Percentiles rank a stretch among this genome's conserved stretches.
These are phyloP conservation scores for Myotis davidii DNA, from an alignment of 2,113 vertebrate species.

Conservation along the genomic window DNA sequence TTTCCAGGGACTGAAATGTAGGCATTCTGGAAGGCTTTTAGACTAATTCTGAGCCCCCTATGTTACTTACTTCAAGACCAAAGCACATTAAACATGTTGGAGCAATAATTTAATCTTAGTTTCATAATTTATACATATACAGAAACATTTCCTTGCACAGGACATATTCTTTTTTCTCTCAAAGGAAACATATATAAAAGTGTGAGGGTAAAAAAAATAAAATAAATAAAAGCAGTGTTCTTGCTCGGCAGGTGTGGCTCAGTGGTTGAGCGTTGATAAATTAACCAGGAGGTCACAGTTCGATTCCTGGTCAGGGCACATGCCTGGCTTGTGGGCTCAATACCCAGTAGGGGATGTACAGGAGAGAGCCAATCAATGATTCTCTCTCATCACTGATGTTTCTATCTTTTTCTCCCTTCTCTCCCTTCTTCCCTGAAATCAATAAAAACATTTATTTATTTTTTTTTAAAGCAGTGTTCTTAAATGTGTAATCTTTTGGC, in stretches of 20 bases:
- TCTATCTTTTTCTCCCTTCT: too few species aligned
- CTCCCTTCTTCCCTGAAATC: too few species aligned
- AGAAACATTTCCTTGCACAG: constrained; percentile 20
- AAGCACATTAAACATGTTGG: constrained; percentile 54
- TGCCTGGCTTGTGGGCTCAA: too few species aligned
- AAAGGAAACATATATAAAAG: neutral
- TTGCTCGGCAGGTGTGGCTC: neutral
- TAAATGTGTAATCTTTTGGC: constrained; percentile 14
- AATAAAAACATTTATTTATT: too few species aligned
- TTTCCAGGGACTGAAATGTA: constrained; percentile 12
- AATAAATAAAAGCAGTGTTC: neutral
- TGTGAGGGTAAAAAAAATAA: constrained; percentile 20
- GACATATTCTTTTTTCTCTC: neutral
- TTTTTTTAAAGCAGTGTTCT: neutral
- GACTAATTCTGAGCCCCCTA: neutral
- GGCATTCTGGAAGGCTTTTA: constrained; percentile 5
- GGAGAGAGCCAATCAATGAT: too few species aligned
- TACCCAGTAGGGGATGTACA: too few species aligned
- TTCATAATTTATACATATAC: constrained; percentile 54
- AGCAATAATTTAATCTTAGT: constrained; percentile 53
- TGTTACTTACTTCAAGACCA: constrained; percentile 52
- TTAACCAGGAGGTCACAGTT: too few species aligned
- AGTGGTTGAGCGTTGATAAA: too few species aligned
- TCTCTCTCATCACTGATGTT: too few species aligned
- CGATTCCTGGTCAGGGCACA: too few species aligned